Percentiles rank a stretch among this genome's conserved stretches.
Evolutionary conservation across 2,113 vertebrate species (phyloP).

Genomic region (Callochromis pleurospilus): DNA sequence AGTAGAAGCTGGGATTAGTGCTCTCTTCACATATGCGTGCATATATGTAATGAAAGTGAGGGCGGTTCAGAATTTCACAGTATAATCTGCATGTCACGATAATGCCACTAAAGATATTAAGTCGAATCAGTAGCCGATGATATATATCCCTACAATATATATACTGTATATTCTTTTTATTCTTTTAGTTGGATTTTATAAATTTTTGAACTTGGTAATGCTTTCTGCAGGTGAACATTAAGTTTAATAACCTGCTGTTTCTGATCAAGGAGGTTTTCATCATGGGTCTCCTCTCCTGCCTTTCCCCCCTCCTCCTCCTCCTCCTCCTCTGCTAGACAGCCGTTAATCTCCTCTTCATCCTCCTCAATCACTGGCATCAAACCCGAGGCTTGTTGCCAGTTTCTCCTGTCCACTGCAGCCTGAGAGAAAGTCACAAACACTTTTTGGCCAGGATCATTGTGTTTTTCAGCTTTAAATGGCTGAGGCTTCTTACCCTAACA

Average conservation of each 20-base stretch:
- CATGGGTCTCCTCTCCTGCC: not conserved
- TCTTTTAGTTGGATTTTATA: not conserved
- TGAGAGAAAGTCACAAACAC: not conserved
- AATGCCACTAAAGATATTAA: conserved; percentile 9
- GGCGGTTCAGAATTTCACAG: not conserved
- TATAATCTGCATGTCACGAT: not conserved
- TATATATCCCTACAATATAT: not conserved
- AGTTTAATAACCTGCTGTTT: conserved; percentile 17
- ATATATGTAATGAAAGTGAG: not conserved
- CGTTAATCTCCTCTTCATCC: conserved; percentile 19
- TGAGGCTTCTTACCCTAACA: conserved; percentile 43
- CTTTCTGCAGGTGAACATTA: not conserved
- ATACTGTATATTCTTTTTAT: not conserved
- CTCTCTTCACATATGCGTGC: conserved; percentile 5
- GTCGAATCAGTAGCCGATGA: not conserved
- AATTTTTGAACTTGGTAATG: not conserved
- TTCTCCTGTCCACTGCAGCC: conserved; percentile 42
- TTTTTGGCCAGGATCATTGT: not conserved
- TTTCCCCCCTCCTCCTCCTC: not conserved
- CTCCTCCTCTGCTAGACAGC: not conserved
- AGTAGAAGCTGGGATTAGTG: conserved; percentile 36
- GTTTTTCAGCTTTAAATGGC: not conserved
- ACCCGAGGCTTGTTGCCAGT: conserved; percentile 22
- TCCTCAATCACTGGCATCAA: conserved; percentile 28
- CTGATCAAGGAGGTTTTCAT: conserved; percentile 20